Evolutionary conservation across 2,113 vertebrate genomes (phyloP).

Genomic region (Bolborhynchus lineola): DNA sequence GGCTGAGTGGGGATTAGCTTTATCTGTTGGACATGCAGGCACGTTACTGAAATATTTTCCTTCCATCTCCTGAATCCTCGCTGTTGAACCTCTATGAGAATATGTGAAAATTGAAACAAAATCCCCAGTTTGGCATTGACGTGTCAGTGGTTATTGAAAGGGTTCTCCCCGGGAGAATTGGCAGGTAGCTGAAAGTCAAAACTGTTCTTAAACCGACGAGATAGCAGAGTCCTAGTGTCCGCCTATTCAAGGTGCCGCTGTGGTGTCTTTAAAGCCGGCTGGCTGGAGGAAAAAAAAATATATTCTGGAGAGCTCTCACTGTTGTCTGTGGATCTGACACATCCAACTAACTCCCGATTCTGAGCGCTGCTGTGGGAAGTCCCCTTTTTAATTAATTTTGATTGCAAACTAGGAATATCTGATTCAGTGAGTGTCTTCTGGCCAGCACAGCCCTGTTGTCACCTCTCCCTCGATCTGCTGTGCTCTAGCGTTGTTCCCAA

Average conservation of each 20-base stretch:
- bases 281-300: constrained; percentile 31
- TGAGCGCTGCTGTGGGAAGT: constrained; percentile 37
- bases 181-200: constrained; percentile 41
- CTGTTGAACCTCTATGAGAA: background rate
- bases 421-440: constrained; percentile 42
- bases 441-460: background rate
- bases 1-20: background rate
- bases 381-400: constrained; percentile 47
- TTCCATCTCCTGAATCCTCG: background rate
- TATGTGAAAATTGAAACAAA: constrained; percentile 55
- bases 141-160: constrained; percentile 32
- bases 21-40: background rate
- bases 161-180: constrained; percentile 7
- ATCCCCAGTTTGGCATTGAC: background rate
- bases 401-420: constrained; percentile 23
- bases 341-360: background rate
- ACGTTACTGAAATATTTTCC: constrained; percentile 5
- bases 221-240: background rate
- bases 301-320: constrained; percentile 52
- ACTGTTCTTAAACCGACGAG: background rate
- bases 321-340: constrained; percentile 41
- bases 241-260: background rate
- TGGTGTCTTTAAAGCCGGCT: background rate
- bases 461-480: background rate
- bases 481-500: background rate